Percentiles rank a stretch among this genome's conserved stretches.
Evolutionary conservation across 2,113 vertebrate genomes (phyloP).

Genomic region (Prionailurus viverrinus): DNA sequence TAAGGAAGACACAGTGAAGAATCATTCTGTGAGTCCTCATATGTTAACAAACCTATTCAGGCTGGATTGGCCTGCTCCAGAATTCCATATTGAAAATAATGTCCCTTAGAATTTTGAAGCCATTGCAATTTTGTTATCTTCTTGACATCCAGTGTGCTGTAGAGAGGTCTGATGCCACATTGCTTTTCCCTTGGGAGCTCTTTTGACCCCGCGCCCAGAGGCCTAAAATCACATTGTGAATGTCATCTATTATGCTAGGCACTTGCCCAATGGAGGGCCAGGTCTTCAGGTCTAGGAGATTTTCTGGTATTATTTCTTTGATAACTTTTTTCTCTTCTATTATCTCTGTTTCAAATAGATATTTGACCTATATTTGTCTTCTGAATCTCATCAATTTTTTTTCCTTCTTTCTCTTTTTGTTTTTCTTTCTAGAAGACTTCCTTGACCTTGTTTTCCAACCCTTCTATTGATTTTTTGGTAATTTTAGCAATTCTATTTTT

Average conservation of each 20-base stretch:
- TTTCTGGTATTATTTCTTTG: constrained; percentile 54
- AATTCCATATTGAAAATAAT: not conserved
- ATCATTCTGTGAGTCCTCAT: not conserved
- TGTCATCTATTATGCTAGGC: not conserved
- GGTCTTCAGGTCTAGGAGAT: not conserved
- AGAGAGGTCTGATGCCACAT: too few species aligned
- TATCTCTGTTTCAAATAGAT: not conserved
- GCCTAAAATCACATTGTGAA: not conserved
- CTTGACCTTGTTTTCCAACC: constrained; percentile 77
- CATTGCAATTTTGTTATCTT: not conserved
- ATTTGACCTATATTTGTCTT: constrained; percentile 47
- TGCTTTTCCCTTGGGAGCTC: not conserved
- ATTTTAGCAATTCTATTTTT: constrained; percentile 78
- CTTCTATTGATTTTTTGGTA: constrained; percentile 71
- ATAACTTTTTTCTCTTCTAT: not conserved
- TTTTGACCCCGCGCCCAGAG: not conserved
- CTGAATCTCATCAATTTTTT: constrained; percentile 30
- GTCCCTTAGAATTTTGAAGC: not conserved
- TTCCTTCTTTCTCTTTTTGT: not conserved
- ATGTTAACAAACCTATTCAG: not conserved
- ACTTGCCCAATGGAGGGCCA: not conserved
- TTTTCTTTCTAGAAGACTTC: constrained; percentile 68
- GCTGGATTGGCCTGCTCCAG: not conserved
- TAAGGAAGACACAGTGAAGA: not conserved
- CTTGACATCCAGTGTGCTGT: not conserved